phyloP scores from a whole-genome alignment of 2,888 invertebrate genomes.

The Bruchidius siliquastri region DNA sequence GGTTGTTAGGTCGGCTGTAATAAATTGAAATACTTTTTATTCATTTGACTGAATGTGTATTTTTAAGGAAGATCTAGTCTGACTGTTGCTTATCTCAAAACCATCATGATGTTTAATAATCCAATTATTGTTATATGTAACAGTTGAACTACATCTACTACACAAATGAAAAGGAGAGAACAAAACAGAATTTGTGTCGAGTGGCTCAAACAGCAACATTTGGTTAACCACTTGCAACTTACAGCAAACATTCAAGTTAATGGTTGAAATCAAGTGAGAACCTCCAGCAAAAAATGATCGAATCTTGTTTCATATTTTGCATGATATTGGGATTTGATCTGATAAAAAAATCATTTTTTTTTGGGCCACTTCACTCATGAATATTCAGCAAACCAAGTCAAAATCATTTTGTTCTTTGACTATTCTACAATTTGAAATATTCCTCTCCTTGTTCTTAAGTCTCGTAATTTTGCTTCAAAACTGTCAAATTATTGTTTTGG shows the following conservation, averaged over 20 bases:
- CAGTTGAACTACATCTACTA: neutral
- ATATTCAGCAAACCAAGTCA: neutral
- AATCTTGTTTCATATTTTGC: neutral
- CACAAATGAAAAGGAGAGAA: neutral
- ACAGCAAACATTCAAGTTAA: too few relatives aligned
- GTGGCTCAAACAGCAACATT: neutral
- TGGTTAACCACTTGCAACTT: too few relatives aligned
- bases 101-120: neutral
- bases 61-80: neutral
- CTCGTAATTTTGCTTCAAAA: neutral
- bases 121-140: neutral
- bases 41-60: slow-evolving; percentile 12
- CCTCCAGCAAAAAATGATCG: neutral
- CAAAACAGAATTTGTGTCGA: neutral
- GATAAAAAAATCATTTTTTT: neutral
- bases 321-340: neutral
- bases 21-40: slow-evolving; percentile 6
- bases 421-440: too few relatives aligned
- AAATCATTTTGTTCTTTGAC: neutral
- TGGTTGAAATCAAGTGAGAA: neutral
- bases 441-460: neutral
- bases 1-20: slow-evolving; percentile 10
- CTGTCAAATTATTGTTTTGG: neutral
- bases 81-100: slow-evolving; percentile 5
- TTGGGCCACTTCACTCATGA: neutral